Percentiles rank a stretch among this genome's conserved stretches.
Conservation (phyloP, 2,797 vertebrate genomes). For the Synaphobranchus kaupii region DNA sequence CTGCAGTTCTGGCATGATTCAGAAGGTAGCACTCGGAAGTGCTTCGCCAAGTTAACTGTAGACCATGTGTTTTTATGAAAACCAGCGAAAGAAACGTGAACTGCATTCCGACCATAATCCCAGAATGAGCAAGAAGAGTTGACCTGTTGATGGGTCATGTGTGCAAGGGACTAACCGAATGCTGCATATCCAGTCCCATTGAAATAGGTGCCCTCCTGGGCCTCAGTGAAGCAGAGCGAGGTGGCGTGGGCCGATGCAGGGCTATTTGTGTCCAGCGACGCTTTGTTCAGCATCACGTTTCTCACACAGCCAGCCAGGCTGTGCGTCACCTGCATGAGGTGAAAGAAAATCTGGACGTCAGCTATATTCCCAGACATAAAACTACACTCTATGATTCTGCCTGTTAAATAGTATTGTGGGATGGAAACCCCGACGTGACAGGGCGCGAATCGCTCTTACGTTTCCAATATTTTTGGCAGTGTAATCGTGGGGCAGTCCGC, state of each 20-base stretch:
- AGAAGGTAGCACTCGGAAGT: no score
- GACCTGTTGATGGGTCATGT: not conserved
- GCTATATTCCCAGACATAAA: not conserved
- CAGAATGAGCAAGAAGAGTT: not conserved
- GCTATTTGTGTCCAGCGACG: constrained; percentile 66
- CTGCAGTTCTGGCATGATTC: no score
- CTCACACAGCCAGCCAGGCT: constrained; percentile 84
- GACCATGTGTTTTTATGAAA: no score
- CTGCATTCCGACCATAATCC: not conserved
- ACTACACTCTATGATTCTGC: not conserved
- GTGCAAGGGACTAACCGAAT: constrained; percentile 71
- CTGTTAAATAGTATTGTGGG: not conserved
- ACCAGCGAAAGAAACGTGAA: not conserved
- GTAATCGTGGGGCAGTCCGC: constrained; percentile 79
- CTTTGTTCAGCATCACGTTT: constrained; percentile 75
- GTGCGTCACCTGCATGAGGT: constrained; percentile 74
- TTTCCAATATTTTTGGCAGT: constrained; percentile 79
- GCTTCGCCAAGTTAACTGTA: no score
- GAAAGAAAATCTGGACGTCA: not conserved
- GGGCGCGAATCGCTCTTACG: constrained; percentile 63
- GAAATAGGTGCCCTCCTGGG: constrained; percentile 86
- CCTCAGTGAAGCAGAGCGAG: constrained; percentile 77
- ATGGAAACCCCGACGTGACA: not conserved
- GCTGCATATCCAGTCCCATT: constrained; percentile 86
- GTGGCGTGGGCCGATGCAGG: constrained; percentile 69